Evolutionary conservation across 1,140 invertebrate genomes (phyloP).

Genomic region (Episyrphus balteatus): DNA sequence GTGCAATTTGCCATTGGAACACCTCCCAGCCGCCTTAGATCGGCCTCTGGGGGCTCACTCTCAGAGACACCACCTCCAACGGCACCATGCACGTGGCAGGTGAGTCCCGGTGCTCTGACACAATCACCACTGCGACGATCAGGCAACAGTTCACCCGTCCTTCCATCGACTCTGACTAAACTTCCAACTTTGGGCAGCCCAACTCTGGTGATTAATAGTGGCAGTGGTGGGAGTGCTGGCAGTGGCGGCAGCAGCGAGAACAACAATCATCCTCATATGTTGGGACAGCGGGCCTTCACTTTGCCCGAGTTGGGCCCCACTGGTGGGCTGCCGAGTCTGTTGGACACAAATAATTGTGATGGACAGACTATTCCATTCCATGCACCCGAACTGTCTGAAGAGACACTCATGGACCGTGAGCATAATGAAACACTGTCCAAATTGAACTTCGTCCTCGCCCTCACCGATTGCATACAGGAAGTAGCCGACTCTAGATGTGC

Average conservation of each 20-base stretch:
- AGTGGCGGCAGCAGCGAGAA: conserved; percentile 31
- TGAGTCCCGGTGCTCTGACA: conserved; percentile 45
- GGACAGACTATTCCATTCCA: conserved; percentile 49
- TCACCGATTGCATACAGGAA: conserved; percentile 84
- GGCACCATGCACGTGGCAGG: conserved; percentile 67
- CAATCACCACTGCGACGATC: conserved; percentile 61
- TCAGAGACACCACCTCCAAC: conserved; percentile 58
- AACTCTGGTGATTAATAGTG: conserved; percentile 39
- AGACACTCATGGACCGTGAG: conserved; percentile 86
- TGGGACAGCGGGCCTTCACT: conserved; percentile 61
- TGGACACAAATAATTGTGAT: conserved; percentile 38
- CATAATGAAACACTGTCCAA: conserved; percentile 91
- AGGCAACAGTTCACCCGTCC: conserved; percentile 59
- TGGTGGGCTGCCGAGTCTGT: conserved; percentile 47
- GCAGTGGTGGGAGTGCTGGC: conserved; percentile 41
- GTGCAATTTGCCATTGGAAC: conserved; percentile 87
- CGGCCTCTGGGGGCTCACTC: conserved; percentile 51
- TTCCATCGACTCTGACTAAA: conserved; percentile 48
- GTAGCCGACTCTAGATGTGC: conserved; percentile 65
- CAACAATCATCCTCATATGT: conserved; percentile 45
- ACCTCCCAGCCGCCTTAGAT: conserved; percentile 57
- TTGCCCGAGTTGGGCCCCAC: conserved; percentile 63
- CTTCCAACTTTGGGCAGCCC: conserved; percentile 45
- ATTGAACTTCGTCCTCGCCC: conserved; percentile 81
- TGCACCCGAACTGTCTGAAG: conserved; percentile 84